Evolutionary conservation across 2,113 vertebrate genomes (phyloP), one percentile per base, ranked within the genome.

Genomic region (Apteryx owenii): DNA sequence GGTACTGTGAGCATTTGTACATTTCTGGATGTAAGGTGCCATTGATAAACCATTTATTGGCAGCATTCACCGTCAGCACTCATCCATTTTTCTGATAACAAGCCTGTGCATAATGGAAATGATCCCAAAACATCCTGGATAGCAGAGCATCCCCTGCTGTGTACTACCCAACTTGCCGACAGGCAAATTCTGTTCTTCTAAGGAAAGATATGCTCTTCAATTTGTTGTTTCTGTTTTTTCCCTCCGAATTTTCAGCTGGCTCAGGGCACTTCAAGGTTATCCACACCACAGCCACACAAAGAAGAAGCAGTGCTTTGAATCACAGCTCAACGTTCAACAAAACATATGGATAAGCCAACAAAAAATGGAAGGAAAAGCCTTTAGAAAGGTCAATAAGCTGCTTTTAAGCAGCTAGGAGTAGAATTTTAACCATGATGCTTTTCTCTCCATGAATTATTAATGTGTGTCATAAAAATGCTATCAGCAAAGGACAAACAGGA

Each of bases 381-480:
- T 93, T 69, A 61, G 33, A 60, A 72, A 95, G 71, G 83, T 81
- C 60, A 96, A 16, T 73, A 88, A 85, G 28, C 53, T 76, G 31
- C 46, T 90, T 89, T 95, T 90, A 95, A 46, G 44, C 13, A 69
- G 38, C 28, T 73, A 71, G 79, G 92, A 91, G 88, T 95, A 80
- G 85, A 93, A 95, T 96, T 97, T 97, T 93, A 94, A 83, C 66
- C 54, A 48, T 23, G 9, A 44, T 70, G 82, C 48, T 90, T 85
- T 95, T 95, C 56, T 48, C 21, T 1, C 70, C 28, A 72, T 97
- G 58, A 84, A 87, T 96, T 97, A 96, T 92, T 97, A 80, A 97
- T 29, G 2, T 60, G 29, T 90, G 58, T 58, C 80, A 94, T 90
- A 81, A 89, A 94, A 82, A 77, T 58, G 22, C 40, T 80, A 17